Conservation (phyloP, 2,888 invertebrate genomes). For the Scaptomyza polygonia region DNA sequence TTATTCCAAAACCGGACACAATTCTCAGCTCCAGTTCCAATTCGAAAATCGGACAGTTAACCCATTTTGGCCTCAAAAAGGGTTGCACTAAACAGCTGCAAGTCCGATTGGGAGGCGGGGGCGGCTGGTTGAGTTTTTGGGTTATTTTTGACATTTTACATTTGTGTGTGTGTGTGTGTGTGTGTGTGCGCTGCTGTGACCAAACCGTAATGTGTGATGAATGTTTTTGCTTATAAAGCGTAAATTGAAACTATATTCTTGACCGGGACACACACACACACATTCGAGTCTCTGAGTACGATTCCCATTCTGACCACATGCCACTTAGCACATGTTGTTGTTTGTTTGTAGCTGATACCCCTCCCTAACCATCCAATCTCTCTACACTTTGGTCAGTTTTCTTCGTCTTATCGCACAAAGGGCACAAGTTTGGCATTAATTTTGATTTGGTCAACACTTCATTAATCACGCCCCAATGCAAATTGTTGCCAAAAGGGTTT, state of each 20-base stretch:
- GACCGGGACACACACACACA: constrained; percentile 39
- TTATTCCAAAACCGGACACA: constrained; percentile 81
- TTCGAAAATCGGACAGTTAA: constrained; percentile 67
- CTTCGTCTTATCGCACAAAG: constrained; percentile 38
- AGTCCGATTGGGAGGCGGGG: constrained; percentile 16
- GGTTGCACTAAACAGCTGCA: constrained; percentile 69
- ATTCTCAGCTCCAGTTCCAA: constrained; percentile 20
- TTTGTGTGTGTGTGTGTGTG: no score
- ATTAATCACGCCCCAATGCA: constrained; percentile 78
- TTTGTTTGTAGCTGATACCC: constrained; percentile 4
- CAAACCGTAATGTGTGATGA: constrained; percentile 58
- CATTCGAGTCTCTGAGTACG: constrained; percentile 9
- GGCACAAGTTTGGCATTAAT: constrained; percentile 70
- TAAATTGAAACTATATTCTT: constrained; percentile 77
- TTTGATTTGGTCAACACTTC: constrained; percentile 83
- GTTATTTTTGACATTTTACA: constrained; percentile 72
- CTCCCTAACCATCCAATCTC: background rate
- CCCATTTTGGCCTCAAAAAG: constrained; percentile 72
- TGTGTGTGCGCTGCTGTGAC: no score
- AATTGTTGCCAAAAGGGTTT: constrained; percentile 29
- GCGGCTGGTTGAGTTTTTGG: background rate
- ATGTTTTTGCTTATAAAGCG: constrained; percentile 74
- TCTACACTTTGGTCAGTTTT: constrained; percentile 49
- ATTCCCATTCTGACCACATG: constrained; percentile 69
- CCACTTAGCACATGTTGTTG: constrained; percentile 75